Evolutionary conservation across 1,140 invertebrate genomes (phyloP).

Genomic region (Caenorhabditis inopinata): DNA sequence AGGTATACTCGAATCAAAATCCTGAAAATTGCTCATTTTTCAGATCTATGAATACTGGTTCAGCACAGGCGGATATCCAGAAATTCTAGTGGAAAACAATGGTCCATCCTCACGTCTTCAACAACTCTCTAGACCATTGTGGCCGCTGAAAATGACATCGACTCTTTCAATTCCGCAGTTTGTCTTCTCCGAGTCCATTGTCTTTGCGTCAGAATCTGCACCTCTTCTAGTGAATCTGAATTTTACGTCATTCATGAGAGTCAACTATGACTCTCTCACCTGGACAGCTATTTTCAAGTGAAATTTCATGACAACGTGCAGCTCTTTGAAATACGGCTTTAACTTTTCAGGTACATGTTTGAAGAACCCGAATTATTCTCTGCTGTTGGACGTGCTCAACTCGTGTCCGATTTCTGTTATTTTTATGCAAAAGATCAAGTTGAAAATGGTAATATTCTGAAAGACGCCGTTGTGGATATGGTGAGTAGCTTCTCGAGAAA

Average conservation of each 20-base stretch:
- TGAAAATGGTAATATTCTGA: slow-evolving; percentile 3
- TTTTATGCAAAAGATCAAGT: slow-evolving; percentile 20
- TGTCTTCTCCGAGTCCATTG: slow-evolving; percentile 22
- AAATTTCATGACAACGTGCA: no score
- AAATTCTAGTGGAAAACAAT: slow-evolving; percentile 17
- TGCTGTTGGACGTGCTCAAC: slow-evolving; percentile 35
- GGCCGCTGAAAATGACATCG: slow-evolving; percentile 32
- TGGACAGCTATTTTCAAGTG: slow-evolving; percentile 44
- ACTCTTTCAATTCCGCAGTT: slow-evolving; percentile 11
- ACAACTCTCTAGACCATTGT: slow-evolving; percentile 16
- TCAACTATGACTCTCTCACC: slow-evolving; percentile 43
- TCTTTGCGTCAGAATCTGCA: not conserved
- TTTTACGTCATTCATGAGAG: slow-evolving; percentile 40
- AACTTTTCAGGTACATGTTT: slow-evolving; percentile 36
- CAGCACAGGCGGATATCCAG: slow-evolving; percentile 37
- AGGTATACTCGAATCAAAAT: not conserved
- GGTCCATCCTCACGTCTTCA: not conserved
- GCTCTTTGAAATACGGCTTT: no score
- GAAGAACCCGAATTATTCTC: slow-evolving; percentile 31
- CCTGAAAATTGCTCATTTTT: no score
- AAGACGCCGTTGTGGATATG: slow-evolving; percentile 5
- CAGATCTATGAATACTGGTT: slow-evolving; percentile 40
- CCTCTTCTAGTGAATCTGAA: slow-evolving; percentile 39
- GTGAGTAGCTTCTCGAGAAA: no score
- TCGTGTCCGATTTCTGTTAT: slow-evolving; percentile 44